Percentiles rank a stretch among this genome's conserved stretches.
Evolutionary conservation across 1,140 invertebrate genomes (phyloP).

Genomic region (Mycetomoellerius zeteki): DNA sequence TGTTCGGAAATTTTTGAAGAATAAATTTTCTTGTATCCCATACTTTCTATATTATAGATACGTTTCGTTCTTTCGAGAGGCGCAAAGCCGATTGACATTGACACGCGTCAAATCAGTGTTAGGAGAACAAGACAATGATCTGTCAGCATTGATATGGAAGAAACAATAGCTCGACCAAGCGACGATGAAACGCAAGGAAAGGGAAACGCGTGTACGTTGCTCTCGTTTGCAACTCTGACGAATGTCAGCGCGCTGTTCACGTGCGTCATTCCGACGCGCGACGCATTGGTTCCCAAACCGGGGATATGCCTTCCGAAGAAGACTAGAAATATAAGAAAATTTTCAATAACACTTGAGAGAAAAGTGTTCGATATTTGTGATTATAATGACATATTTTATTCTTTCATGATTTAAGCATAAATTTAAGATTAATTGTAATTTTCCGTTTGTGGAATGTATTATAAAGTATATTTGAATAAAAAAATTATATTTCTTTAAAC

Average conservation of each 20-base stretch:
- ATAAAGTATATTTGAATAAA: background rate
- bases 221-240: slow-evolving; percentile 44
- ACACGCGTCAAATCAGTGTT: slow-evolving; percentile 53
- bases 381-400: background rate
- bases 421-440: background rate
- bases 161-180: slow-evolving; percentile 50
- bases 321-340: background rate
- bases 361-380: no score
- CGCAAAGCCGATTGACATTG: slow-evolving; percentile 13
- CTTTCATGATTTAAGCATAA: background rate
- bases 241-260: slow-evolving; percentile 32
- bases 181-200: slow-evolving; percentile 40
- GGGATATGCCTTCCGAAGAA: background rate
- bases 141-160: slow-evolving; percentile 51
- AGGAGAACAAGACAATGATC: slow-evolving; percentile 46
- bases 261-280: background rate
- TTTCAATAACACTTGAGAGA: background rate
- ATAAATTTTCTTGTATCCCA: slow-evolving; percentile 16
- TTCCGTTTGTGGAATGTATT: background rate
- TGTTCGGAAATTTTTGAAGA: slow-evolving; percentile 11
- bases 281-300: slow-evolving; percentile 20
- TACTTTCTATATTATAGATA: background rate
- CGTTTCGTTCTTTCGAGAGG: slow-evolving; percentile 2
- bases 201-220: slow-evolving; percentile 15
- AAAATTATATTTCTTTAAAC: background rate